phyloP scores from a whole-genome alignment of 35 echinoderm and acorn worm genomes.

The Chiridota heheva region DNA sequence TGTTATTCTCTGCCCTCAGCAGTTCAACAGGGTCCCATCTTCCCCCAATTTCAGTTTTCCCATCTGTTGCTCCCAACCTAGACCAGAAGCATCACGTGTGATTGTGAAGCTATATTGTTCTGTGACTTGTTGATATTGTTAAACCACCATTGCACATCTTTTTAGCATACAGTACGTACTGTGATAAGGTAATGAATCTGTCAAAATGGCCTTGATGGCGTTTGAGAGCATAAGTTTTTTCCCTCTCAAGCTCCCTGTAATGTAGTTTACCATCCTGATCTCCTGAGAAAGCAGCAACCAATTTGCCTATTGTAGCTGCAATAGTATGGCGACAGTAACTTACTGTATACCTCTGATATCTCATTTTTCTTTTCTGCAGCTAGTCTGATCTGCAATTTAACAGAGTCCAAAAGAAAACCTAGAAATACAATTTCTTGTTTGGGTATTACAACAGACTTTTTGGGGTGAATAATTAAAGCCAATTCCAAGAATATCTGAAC shows the following conservation, averaged over 20 bases:
- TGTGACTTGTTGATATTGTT: not conserved
- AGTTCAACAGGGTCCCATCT: conserved; percentile 46
- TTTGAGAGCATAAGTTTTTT: conserved; percentile 38
- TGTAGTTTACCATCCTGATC: conserved; percentile 32
- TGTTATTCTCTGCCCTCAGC: not conserved
- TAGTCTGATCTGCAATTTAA: not conserved
- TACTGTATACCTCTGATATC: conserved; percentile 5
- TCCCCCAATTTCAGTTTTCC: conserved; percentile 30
- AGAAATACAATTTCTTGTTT: conserved; percentile 31
- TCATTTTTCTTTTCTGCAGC: not conserved
- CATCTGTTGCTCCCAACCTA: conserved; percentile 63
- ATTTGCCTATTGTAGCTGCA: not conserved
- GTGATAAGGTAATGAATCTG: conserved; percentile 28
- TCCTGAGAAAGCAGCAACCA: not conserved
- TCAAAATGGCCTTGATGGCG: conserved; percentile 58
- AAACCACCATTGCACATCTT: conserved; percentile 72
- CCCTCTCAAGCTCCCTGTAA: conserved; percentile 59
- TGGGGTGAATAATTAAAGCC: conserved; percentile 20
- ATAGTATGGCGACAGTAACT: conserved; percentile 1
- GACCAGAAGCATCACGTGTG: conserved; percentile 59
- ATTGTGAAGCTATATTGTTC: not conserved
- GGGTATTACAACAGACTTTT: conserved; percentile 28
- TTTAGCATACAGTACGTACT: conserved; percentile 51
- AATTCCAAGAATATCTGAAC: not conserved
- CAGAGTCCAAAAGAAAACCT: not conserved